Evolutionary conservation across 2,113 vertebrate genomes (phyloP), one percentile per base, ranked within the genome.

Genomic region (Asarcornis scutulata): DNA sequence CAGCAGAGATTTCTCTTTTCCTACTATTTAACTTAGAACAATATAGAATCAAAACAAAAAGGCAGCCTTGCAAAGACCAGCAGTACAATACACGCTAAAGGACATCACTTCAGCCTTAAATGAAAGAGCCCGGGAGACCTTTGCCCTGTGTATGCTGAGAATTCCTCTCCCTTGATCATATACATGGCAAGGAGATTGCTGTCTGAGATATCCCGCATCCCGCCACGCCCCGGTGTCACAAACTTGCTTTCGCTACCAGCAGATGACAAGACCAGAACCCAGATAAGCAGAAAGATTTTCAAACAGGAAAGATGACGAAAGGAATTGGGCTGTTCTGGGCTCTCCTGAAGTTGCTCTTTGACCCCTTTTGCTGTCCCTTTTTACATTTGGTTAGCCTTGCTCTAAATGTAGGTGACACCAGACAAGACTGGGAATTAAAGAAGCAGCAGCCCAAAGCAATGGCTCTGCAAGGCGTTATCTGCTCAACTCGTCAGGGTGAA

Each of bases 1-100:
- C 76, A 77, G 89, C 90, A 94, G 85, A 74, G 67, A 77, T 95
- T 92, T 91, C 92, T 95, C 94, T 93, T 92, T 97, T 97, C 96
- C 96, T 95, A 89, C 96, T 95, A 97, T 96, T 97, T 96, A 95
- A 92, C 82, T 89, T 13, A 11, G 88, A 96, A 97, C 96, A 97
- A 97, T 96, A 94, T 84, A 82, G 91, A 91, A 89, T 58, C 74
- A 71, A 95, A 96, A 94, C 95, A 96, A 86, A 62, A 11, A 63
- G 60, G 81, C 81, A 93, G 86, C 60, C 59, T 78, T 88, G 92
- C 74, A 90, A 89, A 80, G 75, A 42, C 83, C 27, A 46, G 58
- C 82, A 63, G 74, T 2, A 94, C 92, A 93, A 92, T 91, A 7
- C 74, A 25, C 55, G 29, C 59, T 73, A 5, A 52, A 68, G 73